These are phyloP conservation scores for Drosophila micromelanica DNA, from an alignment of 1,140 invertebrate genomes.

Conservation along the genomic window DNA sequence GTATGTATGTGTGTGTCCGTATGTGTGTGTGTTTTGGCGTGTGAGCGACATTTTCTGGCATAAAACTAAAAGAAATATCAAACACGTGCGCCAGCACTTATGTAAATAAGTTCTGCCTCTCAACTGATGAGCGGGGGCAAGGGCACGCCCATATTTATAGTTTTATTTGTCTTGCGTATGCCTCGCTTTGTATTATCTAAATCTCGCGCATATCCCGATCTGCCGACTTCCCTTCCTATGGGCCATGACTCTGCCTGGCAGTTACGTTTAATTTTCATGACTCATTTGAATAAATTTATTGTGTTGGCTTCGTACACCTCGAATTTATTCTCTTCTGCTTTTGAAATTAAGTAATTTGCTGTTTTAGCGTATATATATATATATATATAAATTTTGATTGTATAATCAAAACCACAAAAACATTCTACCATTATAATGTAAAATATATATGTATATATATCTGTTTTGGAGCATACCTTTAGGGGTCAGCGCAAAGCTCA, in stretches of 20 bases:
- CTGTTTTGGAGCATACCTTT: conserved; percentile 38
- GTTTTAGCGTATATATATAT: neutral
- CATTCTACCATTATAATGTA: conserved; percentile 13
- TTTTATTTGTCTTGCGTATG: conserved; percentile 73
- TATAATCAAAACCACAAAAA: conserved; percentile 33
- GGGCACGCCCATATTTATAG: conserved; percentile 65
- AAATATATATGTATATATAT: conserved; percentile 3
- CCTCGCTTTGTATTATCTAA: conserved; percentile 58
- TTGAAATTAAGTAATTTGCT: conserved; percentile 48
- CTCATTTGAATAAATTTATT: conserved; percentile 74
- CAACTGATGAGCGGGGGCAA: neutral
- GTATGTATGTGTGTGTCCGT: conserved; percentile 19
- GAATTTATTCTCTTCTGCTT: conserved; percentile 21
- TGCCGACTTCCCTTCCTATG: neutral
- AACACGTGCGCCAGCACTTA: conserved; percentile 75
- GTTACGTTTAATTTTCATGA: conserved; percentile 69
- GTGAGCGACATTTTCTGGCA: conserved; percentile 55
- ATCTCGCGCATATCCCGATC: conserved; percentile 55
- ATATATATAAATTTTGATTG: neutral
- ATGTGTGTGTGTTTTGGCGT: conserved; percentile 22
- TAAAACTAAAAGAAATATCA: conserved; percentile 77
- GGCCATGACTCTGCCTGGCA: conserved; percentile 27
- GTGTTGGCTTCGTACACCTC: conserved; percentile 27
- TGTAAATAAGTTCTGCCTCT: conserved; percentile 56
- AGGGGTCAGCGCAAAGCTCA: neutral